These are phyloP conservation scores for Neodiprion lecontei DNA, from an alignment of 1,140 invertebrate species.

Conservation along the genomic window DNA sequence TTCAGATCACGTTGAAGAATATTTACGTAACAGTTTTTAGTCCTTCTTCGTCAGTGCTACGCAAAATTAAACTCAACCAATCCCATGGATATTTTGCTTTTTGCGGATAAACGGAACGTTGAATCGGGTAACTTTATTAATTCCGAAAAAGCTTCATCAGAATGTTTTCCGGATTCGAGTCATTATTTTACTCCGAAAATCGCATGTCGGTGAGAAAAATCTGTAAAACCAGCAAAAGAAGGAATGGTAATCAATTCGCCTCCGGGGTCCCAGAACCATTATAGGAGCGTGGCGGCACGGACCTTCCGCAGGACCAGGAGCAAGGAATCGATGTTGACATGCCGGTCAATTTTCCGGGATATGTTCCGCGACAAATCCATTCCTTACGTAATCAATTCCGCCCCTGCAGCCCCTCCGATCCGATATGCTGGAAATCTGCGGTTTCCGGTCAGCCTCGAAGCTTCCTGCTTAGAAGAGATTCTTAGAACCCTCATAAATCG, in stretches of 20 bases:
- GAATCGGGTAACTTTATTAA: no score
- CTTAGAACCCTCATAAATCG: no score
- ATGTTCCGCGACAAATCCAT: neutral
- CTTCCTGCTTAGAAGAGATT: neutral
- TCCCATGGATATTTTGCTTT: no score
- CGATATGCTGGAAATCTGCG: conserved; percentile 10
- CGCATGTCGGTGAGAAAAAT: neutral
- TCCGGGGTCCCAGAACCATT: neutral
- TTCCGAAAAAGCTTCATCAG: no score
- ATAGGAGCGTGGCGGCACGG: neutral
- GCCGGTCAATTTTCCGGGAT: conserved; percentile 9
- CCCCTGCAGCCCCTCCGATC: neutral
- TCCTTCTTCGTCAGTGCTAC: no score
- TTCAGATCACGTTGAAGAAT: no score
- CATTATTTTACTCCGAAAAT: no score
- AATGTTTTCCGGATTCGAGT: no score
- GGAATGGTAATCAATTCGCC: neutral
- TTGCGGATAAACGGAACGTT: no score
- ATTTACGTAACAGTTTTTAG: no score
- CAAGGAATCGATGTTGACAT: conserved; percentile 11
- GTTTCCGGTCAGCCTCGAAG: neutral
- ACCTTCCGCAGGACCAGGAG: neutral
- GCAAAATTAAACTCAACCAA: no score
- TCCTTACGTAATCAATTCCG: neutral
- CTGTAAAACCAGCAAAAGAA: neutral